Evolutionary conservation across 2,888 invertebrate species (phyloP).

Genomic region (Drosophila multiciliata): DNA sequence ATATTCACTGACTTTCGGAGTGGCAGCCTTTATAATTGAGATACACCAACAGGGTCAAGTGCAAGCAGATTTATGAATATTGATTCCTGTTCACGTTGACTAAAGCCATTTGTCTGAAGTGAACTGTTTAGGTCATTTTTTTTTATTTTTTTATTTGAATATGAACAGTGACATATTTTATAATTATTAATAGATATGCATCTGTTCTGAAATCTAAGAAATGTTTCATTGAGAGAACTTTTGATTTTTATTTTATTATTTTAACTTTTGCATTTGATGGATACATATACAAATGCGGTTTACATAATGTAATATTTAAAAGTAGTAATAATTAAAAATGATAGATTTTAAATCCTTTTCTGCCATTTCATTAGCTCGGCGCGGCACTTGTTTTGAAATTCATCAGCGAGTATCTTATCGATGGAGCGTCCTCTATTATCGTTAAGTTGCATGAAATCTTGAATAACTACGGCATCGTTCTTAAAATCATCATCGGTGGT

Average conservation of each 20-base stretch:
- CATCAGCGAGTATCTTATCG: accelerated
- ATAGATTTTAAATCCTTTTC: background rate
- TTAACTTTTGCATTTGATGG: background rate
- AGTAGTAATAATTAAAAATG: background rate
- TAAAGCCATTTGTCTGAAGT: background rate
- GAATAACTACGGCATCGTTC: background rate
- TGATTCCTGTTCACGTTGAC: background rate
- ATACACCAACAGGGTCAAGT: slow-evolving; percentile 27
- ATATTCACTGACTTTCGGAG: slow-evolving; percentile 23
- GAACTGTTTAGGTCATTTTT: background rate
- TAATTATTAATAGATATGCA: background rate
- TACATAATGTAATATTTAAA: background rate
- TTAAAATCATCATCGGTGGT: background rate
- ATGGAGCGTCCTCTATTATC: slow-evolving; percentile 5
- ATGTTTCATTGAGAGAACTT: too few species aligned
- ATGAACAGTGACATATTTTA: background rate
- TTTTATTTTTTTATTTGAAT: background rate
- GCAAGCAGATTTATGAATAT: slow-evolving; percentile 22
- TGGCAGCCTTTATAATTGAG: slow-evolving; percentile 46
- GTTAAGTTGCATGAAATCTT: slow-evolving; percentile 19
- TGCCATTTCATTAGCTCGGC: background rate
- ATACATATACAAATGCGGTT: background rate
- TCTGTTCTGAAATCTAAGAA: background rate
- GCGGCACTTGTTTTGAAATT: background rate
- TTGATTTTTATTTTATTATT: background rate